Evolutionary conservation across 2,888 invertebrate species (phyloP), one percentile per base, ranked within the genome.

Genomic region (Cremastinae sp.): DNA sequence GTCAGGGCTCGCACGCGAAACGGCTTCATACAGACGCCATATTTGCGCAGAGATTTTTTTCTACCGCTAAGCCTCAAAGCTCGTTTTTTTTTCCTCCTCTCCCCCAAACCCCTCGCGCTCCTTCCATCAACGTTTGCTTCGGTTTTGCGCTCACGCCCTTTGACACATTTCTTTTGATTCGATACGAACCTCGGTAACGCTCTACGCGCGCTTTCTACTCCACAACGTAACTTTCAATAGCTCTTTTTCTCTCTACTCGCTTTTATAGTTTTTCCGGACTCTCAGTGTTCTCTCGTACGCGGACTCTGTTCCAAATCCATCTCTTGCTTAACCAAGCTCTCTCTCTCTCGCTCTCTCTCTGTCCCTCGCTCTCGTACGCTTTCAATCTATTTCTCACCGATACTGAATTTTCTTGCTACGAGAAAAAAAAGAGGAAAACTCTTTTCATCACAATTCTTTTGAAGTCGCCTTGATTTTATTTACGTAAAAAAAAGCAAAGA

Each of bases 121-220:
- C 78, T 84, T 85, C 84, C 86, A 84, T 87, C 85, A 86, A 83
- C 83, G 78, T 81, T 83, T 79, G 80, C 82, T 75, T 79, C 78
- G 73, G 74, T 78, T 77, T 78, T 51, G 73, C 74, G 77, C 78
- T 79, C 82, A 75, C 83, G 83, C 83, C 83, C 86, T 88, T 87
- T 88, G 88, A 88, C 85, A 86, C 83, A 85, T 85, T 88, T 85
- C 85, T 87, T 88, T 88, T 86, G 84, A 86, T 86, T 86, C 84
- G 83, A 85, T 84, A 82, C 76, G 75, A 78, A 72, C 28, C 66
- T 68, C 65, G 58, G 73, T 20, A 45, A 43, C 68, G 79, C 77
- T 80, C 78, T 73, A 55, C 77, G 64, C 55, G 71, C 58, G 56
- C 56, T 78, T 28, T 68, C 65, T 75, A 14, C 12, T 53, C 12